Percentiles rank a stretch among this genome's conserved stretches.
Evolutionary conservation across 2,797 vertebrate genomes (phyloP).

Genomic region (Harpagifer antarcticus): DNA sequence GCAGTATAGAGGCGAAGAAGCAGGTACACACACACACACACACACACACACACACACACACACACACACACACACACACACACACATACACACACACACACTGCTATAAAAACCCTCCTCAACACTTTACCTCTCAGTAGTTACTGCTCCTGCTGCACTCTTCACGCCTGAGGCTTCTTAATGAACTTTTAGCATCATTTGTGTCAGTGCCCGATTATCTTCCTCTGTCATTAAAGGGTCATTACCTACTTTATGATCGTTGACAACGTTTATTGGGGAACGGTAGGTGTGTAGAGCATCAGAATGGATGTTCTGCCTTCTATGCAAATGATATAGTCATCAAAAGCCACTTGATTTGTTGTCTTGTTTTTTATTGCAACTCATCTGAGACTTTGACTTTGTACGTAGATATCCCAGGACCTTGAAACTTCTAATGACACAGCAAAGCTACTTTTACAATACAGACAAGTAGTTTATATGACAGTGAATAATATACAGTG

Average conservation of each 20-base stretch:
- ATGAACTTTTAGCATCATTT: conserved; percentile 45
- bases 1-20: conserved; percentile 90
- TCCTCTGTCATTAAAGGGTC: conserved; percentile 52
- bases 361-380: neutral
- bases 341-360: neutral
- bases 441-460: neutral
- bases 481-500: neutral
- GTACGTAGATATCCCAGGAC: neutral
- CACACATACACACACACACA: conserved; percentile 4
- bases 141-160: conserved; percentile 45
- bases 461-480: neutral
- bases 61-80: neutral
- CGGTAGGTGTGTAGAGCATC: conserved; percentile 20
- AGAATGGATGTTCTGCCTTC: conserved; percentile 39
- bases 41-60: conserved; percentile 7
- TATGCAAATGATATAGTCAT: conserved; percentile 29
- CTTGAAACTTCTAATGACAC: neutral
- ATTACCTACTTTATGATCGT: conserved; percentile 47
- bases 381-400: neutral
- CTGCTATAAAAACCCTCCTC: conserved; percentile 18
- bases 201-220: conserved; percentile 33
- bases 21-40: conserved; percentile 82
- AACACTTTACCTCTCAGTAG: conserved; percentile 20
- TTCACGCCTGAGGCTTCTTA: conserved; percentile 48
- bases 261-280: conserved; percentile 42